A percentile compares a stretch with the other conserved stretches of the same genome.
Conservation (phyloP, 2,113 vertebrate genomes). For the Peucedramus taeniatus region DNA sequence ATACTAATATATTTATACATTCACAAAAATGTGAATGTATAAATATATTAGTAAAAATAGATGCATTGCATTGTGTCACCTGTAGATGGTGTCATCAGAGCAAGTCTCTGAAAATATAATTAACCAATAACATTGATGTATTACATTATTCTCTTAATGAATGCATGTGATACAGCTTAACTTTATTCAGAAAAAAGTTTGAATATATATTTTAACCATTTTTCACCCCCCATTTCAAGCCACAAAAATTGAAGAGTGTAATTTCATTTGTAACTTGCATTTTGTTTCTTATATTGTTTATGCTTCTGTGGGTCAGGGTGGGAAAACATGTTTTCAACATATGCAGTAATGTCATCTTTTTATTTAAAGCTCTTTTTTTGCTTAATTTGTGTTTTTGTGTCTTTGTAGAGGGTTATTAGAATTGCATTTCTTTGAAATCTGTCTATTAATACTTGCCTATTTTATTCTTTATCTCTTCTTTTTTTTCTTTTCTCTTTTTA, state of each 20-base stretch:
- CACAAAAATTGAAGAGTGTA: background rate
- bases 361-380: slow-evolving; percentile 9
- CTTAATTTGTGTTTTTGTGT: background rate
- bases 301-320: background rate
- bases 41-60: background rate
- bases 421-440: slow-evolving; percentile 59
- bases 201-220: background rate
- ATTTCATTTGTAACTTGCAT: background rate
- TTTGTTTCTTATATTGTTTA: background rate
- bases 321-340: background rate
- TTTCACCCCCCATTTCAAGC: background rate
- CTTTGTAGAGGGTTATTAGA: slow-evolving; percentile 30
- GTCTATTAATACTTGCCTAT: slow-evolving; percentile 63
- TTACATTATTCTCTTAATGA: background rate
- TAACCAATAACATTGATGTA: background rate
- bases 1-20: too few species aligned
- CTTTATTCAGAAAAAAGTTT: background rate
- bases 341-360: background rate
- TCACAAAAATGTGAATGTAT: background rate
- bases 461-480: slow-evolving; percentile 71
- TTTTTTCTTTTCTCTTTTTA: slow-evolving; percentile 71
- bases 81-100: slow-evolving; percentile 9
- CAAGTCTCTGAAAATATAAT: background rate
- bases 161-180: background rate
- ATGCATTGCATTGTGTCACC: background rate